Evolutionary conservation across 1,140 invertebrate genomes (phyloP), one percentile per base, ranked within the genome.

Genomic region (Portunus trituberculatus): DNA sequence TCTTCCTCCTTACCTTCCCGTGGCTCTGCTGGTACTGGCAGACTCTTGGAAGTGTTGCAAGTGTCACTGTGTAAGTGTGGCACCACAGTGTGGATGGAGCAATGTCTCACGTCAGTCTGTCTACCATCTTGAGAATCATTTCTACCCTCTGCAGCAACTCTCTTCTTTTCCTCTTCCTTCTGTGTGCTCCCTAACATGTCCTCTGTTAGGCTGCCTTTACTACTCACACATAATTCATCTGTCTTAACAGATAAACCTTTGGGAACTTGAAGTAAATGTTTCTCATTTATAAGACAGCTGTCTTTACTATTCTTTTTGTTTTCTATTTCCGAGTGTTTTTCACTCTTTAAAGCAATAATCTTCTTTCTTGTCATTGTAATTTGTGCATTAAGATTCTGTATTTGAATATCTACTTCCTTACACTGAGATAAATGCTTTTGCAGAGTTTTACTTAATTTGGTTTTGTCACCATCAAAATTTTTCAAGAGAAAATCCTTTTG

Each of bases 401-500:
- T 91, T 2, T 91, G 29, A 76, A 6, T 8, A 76, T 59, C 59
- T 76, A 91, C 10, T 91, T 76, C n/a, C 14, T 91, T 91, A 25
- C 10, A 76, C 59, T 76, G 52, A 20, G 16, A 46, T 25, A 76
- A 67, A 76, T 91, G 31, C 32, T 91, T 48, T 2, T 31, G 16
- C 25, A 91, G 48, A 25, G 20, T 39, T 29, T 91, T 14, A 6
- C 29, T 31, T 4, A 91, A 29, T 76, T 91, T 91, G 28, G 52
- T 2, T 39, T 29, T 91, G 90, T 91, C 90, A 20, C 90, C 90
- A 31, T 45, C 31, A 39, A 91, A 91, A 28, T 25, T 32, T 6
- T 76, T 28, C 90, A 91, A 39, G 32, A 76, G 20, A 67, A 1
- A 32, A 76, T 91, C 90, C n/a, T 32, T 91, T 16, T 91, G 59